phyloP scores from a whole-genome alignment of 2,113 vertebrate species.

The Rattus rattus region DNA sequence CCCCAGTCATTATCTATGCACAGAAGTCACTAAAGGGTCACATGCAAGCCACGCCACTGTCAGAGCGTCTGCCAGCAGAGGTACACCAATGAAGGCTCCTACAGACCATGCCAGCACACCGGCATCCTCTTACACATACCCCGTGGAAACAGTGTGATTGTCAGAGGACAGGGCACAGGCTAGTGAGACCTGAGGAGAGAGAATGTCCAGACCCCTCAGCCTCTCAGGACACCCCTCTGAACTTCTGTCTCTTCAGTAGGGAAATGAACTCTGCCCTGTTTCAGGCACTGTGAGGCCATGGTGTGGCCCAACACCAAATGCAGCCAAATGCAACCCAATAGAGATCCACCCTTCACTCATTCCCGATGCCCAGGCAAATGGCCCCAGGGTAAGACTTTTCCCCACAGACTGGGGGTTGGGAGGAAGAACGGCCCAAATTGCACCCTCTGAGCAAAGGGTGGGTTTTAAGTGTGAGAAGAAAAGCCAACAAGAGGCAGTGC shows the following conservation, averaged over 20 bases:
- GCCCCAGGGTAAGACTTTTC: background rate
- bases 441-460: background rate
- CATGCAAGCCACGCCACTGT: background rate
- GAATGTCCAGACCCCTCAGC: accelerated
- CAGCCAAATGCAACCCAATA: background rate
- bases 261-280: background rate
- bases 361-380: background rate
- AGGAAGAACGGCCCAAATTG: background rate
- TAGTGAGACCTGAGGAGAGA: accelerated
- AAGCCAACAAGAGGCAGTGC: no score
- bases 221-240: no score
- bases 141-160: background rate
- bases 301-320: no score
- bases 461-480: background rate
- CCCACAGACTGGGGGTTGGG: background rate
- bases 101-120: background rate
- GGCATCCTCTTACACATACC: accelerated
- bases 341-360: background rate
- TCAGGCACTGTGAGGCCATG: background rate
- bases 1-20: no score
- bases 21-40: background rate
- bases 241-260: background rate
- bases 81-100: background rate
- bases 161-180: accelerated
- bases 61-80: background rate